phyloP scores from a whole-genome alignment of 2,888 invertebrate genomes.

The Dasypolia templi region DNA sequence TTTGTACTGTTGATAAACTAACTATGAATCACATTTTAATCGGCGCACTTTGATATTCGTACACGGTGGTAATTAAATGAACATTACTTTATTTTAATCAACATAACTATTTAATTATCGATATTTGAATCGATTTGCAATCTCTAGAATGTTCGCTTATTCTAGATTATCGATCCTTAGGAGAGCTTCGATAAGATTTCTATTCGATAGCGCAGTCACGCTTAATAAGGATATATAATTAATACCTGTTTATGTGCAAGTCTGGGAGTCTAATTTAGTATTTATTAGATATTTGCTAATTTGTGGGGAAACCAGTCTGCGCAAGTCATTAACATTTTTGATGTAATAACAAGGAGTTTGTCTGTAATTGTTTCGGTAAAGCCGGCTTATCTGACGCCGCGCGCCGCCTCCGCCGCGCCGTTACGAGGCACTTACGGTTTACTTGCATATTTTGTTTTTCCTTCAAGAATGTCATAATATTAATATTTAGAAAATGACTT shows the following conservation, averaged over 20 bases:
- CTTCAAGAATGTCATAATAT: conserved; percentile 10
- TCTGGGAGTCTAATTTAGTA: conserved; percentile 40
- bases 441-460: conserved; percentile 40
- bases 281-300: conserved; percentile 27
- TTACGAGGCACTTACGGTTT: conserved; percentile 29
- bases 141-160: conserved; percentile 50
- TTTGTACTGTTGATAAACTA: conserved; percentile 64
- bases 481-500: not conserved
- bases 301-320: conserved; percentile 26
- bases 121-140: conserved; percentile 30
- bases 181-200: conserved; percentile 53
- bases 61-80: conserved; percentile 55
- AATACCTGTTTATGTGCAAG: conserved; percentile 36
- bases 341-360: conserved; percentile 31
- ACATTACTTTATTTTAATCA: conserved; percentile 62
- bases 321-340: conserved; percentile 49
- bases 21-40: conserved; percentile 57
- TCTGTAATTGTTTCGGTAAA: conserved; percentile 40
- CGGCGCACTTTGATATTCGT: conserved; percentile 36
- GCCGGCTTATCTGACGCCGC: conserved; percentile 33
- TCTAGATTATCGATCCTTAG: conserved; percentile 24
- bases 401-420: no score
- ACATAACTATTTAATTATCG: conserved; percentile 49
- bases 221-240: conserved; percentile 54
- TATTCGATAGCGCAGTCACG: conserved; percentile 38